Evolutionary conservation across 2,113 vertebrate genomes (phyloP), one percentile per base, ranked within the genome.

Genomic region (Dicerorhinus sumatrensis): DNA sequence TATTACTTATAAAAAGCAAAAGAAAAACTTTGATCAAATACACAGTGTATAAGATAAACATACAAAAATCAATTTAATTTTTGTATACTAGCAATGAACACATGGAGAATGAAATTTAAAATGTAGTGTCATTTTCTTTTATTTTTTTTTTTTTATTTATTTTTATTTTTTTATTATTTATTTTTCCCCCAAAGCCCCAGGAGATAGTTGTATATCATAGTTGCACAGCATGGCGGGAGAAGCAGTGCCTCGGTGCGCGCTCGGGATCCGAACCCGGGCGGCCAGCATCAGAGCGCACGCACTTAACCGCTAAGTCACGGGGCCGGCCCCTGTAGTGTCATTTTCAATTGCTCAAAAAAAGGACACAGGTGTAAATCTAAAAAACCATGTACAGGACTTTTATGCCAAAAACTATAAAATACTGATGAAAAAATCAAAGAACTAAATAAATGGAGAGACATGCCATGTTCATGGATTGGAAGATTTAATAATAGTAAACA

Each of bases 11-110:
- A 88, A 89, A 76, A 63, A 63, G 99, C 91, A 99, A 99, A 80
- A 99, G 99, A 98, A 99, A 99, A 99, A 99, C 98, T 86, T 33
- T n/a, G 16, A 63, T 69, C 31, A 75, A 33, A 46, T 51, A 63
- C 18, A 54, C 46, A 67, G 42, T 42, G 23, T 73, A 63, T 39
- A 48, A 92, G 42, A 31, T 63, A 82, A 69, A 80, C 18, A 70
- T 81, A 81, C 5, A 70, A 54, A 62, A 36, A 29, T 75, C 14
- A 75, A 17, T 73, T 73, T 65, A 46, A 81, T 56, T 56, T 29
- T 25, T 60, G 27, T 60, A 48, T 29, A 51, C 31, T 73, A 73
- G 5, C 33, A 72, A 23, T 58, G 36, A 60, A 58, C 18, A 60
- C n/a, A 4, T 87, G 67, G 84, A 56, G 56, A 88, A 73, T 88